Percentiles rank a stretch among this genome's conserved stretches.
phyloP scores from a whole-genome alignment of 2,113 vertebrate species.

The Xiphophorus hellerii region DNA sequence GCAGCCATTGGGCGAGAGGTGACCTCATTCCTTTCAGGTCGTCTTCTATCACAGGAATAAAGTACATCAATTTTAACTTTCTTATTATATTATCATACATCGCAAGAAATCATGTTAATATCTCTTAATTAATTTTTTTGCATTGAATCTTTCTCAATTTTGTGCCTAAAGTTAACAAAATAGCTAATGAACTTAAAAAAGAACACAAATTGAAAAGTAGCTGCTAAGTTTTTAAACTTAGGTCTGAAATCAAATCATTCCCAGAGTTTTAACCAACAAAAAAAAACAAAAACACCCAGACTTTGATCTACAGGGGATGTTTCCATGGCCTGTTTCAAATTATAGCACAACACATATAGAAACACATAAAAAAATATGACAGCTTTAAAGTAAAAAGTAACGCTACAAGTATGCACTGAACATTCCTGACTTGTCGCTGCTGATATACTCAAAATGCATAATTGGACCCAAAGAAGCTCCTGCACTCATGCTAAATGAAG shows the following conservation, averaged over 20 bases:
- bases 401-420: neutral
- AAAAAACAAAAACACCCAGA: neutral
- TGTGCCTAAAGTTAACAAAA: neutral
- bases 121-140: neutral
- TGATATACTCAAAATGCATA: slow-evolving; percentile 1
- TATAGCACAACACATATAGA: neutral
- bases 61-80: neutral
- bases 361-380: neutral
- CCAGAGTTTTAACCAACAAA: neutral
- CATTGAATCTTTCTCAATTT: neutral
- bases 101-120: neutral
- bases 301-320: neutral
- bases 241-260: neutral
- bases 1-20: neutral
- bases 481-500: slow-evolving; percentile 14
- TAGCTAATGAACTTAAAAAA: neutral
- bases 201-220: neutral
- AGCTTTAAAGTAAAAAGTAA: neutral
- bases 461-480: neutral
- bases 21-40: neutral
- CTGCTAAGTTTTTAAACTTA: neutral
- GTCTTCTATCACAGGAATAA: neutral
- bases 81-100: neutral
- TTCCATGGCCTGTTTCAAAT: neutral
- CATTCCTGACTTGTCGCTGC: neutral